Base-by-base conservation (phyloP, 2,888 invertebrate genomes). In the Lapara coniferarum region DNA sequence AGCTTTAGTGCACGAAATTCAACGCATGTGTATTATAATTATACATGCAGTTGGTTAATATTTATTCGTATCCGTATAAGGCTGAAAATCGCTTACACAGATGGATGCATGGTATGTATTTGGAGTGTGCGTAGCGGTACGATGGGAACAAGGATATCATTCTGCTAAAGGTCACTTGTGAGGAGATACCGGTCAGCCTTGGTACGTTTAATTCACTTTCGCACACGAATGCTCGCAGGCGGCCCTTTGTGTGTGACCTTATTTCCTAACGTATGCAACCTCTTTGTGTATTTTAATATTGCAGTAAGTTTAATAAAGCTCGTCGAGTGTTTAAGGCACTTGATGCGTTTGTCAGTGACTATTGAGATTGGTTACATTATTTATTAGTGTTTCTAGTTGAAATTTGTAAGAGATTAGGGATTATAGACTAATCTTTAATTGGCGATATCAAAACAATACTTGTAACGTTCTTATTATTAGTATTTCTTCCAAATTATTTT, bases 151-250 rank as follows among this genome's bases (percentile, higher is more conserved):
- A 92, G 92, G 92, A 92, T 92, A 91, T 90, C 87, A 86, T 86
- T 87, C 86, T 86, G 81, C 80, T 85, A 92, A 93, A 93, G 93
- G 93, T 92, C 90, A 90, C 88, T 88, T 85, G 88, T 89, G 90
- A 92, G 90, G 88, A 88, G 89, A 89, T 89, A 93, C 93, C 88
- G 89, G 93, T 91, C 93, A 92, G 87, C 93, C 93, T 93, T 93
- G 93, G 83, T 84, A 81, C 76, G 83, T 83, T 87, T 90, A 89
- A 87, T 90, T 91, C 91, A 91, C 92, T 92, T 93, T 93, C 92
- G 89, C 87, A 89, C 87, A 81, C 85, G 78, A 78, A 83, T 80
- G 81, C 80, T 78, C 85, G 83, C 81, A 77, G 78, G 77, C 77
- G 89, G 92, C 92, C 93, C 93, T 92, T 91, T 84, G 81, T 83